Percentiles rank a stretch among this genome's conserved stretches.
Conservation (phyloP, 2,888 invertebrate species). For the Tortricodes alternella region DNA sequence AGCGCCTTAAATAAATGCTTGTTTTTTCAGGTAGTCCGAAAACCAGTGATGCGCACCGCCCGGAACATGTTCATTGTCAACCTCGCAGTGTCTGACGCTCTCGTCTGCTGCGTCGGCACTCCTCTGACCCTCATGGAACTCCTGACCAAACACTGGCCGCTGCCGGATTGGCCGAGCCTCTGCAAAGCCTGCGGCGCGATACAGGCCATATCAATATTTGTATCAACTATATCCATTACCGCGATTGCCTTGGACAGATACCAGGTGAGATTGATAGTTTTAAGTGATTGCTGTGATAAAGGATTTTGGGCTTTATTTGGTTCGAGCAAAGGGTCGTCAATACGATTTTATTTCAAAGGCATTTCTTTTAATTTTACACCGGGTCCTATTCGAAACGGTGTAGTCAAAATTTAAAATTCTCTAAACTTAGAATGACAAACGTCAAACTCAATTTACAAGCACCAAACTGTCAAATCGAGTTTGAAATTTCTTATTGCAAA, state of each 20-base stretch:
- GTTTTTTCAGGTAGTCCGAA: conserved; percentile 88
- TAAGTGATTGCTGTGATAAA: neutral
- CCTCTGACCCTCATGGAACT: conserved; percentile 95
- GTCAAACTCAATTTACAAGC: no score
- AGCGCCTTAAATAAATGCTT: no score
- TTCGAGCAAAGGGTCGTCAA: no score
- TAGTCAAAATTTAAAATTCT: no score
- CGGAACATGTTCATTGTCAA: conserved; percentile 97
- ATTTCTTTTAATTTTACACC: no score
- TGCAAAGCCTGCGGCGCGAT: conserved; percentile 94
- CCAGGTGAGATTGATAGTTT: conserved; percentile 14
- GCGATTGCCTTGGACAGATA: conserved; percentile 87
- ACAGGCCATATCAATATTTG: conserved; percentile 95
- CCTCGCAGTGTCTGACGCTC: conserved; percentile 92
- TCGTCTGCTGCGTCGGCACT: conserved; percentile 94
- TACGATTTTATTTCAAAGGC: no score
- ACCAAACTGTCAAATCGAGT: no score
- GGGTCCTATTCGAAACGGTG: no score
- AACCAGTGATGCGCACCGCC: conserved; percentile 94
- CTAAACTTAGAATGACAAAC: no score
- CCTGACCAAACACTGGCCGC: conserved; percentile 92
- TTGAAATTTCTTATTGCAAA: no score
- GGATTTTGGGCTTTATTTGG: conserved; percentile 25
- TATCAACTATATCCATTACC: conserved; percentile 96
- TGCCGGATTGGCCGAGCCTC: conserved; percentile 88